phyloP scores from a whole-genome alignment of 2,113 vertebrate species.

The Oxygymnocypris stewartii region DNA sequence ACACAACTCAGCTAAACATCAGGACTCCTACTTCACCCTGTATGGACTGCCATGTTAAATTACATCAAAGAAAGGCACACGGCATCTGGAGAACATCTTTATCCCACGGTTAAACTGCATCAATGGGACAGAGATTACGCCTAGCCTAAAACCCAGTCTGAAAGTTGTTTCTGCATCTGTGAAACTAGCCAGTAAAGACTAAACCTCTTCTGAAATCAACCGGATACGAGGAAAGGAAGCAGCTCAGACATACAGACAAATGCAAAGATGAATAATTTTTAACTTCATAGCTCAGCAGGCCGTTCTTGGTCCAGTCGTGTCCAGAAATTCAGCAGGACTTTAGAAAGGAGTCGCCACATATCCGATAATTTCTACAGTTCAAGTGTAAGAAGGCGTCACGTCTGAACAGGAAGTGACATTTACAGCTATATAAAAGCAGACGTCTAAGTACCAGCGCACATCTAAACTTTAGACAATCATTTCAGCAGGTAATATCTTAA shows the following conservation, averaged over 20 bases:
- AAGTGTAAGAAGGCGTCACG: conserved; percentile 14
- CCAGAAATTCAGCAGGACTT: conserved; percentile 55
- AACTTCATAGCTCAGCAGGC: conserved; percentile 17
- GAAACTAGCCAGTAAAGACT: not conserved
- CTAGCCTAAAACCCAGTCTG: conserved; percentile 3
- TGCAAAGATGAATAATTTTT: conserved; percentile 23
- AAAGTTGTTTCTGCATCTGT: conserved; percentile 5
- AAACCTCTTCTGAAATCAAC: not conserved
- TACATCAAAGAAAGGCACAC: conserved; percentile 54
- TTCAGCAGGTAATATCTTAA: conserved; percentile 35
- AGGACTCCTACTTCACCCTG: not conserved
- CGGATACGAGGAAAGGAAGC: not conserved
- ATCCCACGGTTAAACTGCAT: conserved; percentile 28
- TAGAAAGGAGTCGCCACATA: not conserved
- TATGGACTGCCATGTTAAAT: conserved; percentile 23
- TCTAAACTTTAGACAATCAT: conserved; percentile 49
- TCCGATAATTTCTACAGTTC: conserved; percentile 4
- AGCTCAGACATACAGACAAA: conserved; percentile 36
- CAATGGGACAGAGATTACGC: not conserved
- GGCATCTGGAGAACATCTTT: conserved; percentile 11
- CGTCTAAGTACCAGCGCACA: conserved; percentile 32
- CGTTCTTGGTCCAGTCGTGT: conserved; percentile 48
- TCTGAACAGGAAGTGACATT: conserved; percentile 25
- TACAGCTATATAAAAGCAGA: conserved; percentile 35
- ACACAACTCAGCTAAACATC: not conserved